Evolutionary conservation across 1,140 invertebrate genomes (phyloP).

Genomic region (Drosophila sechellia): DNA sequence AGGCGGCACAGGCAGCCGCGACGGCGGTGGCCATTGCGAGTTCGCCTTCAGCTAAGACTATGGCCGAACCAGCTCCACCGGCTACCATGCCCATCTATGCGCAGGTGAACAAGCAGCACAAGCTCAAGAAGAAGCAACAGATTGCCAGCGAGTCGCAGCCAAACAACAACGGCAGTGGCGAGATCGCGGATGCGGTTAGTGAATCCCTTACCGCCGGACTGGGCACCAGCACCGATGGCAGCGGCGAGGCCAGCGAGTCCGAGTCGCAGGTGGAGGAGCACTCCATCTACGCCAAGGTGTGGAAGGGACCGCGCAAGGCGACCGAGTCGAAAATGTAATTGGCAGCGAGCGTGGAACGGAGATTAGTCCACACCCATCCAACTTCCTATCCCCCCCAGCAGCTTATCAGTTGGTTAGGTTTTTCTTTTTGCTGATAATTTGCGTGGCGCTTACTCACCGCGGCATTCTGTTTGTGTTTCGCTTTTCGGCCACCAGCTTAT

Average conservation of each 20-base stretch:
- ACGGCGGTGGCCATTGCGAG: conserved; percentile 31
- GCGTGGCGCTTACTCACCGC: conserved; percentile 1
- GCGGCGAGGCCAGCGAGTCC: conserved; percentile 24
- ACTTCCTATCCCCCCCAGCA: background rate
- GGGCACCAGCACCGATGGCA: conserved; percentile 10
- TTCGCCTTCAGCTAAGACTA: conserved; percentile 6
- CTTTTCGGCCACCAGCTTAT: background rate
- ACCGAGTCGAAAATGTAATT: conserved; percentile 84
- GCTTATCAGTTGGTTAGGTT: conserved; percentile 3
- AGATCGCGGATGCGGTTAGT: conserved; percentile 17
- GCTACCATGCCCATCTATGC: conserved; percentile 75
- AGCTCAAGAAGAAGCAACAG: conserved; percentile 68
- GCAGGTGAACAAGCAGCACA: conserved; percentile 83
- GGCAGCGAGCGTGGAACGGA: conserved; percentile 12
- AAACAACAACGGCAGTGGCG: conserved; percentile 26
- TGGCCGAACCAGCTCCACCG: conserved; percentile 5
- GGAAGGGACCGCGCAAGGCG: conserved; percentile 84
- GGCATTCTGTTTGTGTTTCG: conserved; percentile 3
- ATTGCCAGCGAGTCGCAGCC: conserved; percentile 4
- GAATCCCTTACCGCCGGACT: conserved; percentile 22
- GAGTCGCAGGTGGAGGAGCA: conserved; percentile 69
- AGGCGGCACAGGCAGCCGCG: conserved; percentile 39
- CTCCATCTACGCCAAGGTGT: conserved; percentile 84
- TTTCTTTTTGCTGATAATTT: conserved; percentile 13
- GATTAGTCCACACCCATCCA: conserved; percentile 9